Evolutionary conservation across 2,888 invertebrate genomes (phyloP).

Genomic region (Beris morrisii): DNA sequence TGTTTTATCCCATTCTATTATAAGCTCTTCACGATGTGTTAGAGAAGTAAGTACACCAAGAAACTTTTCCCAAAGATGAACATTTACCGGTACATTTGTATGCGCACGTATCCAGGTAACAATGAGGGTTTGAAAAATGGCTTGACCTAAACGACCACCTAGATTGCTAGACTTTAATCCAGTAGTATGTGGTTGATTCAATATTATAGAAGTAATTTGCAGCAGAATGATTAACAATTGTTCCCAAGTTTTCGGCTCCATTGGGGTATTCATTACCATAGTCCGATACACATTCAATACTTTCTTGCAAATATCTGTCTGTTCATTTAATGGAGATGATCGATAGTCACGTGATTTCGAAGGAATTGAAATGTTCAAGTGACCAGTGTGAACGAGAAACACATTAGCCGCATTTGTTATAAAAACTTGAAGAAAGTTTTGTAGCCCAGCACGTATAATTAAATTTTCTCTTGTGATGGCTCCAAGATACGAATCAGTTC

Average conservation of each 20-base stretch:
- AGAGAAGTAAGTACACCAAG: constrained; percentile 82
- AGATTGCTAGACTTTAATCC: constrained; percentile 68
- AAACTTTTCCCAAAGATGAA: constrained; percentile 92
- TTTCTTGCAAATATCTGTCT: constrained; percentile 94
- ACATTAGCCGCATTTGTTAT: constrained; percentile 95
- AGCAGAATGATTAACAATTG: constrained; percentile 82
- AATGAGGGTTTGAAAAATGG: constrained; percentile 89
- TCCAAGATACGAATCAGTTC: constrained; percentile 85
- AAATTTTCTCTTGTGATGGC: constrained; percentile 79
- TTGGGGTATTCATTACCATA: constrained; percentile 94
- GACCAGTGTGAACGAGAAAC: constrained; percentile 68
- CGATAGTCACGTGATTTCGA: constrained; percentile 62
- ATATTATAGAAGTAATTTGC: constrained; percentile 87
- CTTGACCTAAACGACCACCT: constrained; percentile 79
- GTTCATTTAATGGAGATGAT: constrained; percentile 79
- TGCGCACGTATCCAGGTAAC: constrained; percentile 99
- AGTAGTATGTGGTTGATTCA: constrained; percentile 73
- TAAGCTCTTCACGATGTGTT: constrained; percentile 91
- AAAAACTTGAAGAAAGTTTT: constrained; percentile 66
- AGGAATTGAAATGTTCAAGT: constrained; percentile 60
- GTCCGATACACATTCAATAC: constrained; percentile 94
- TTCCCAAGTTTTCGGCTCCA: constrained; percentile 93
- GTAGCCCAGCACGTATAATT: constrained; percentile 79
- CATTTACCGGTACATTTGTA: constrained; percentile 86
- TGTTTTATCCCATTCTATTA: constrained; percentile 98